Evolutionary conservation across 1,140 invertebrate genomes (phyloP).

Genomic region (Daktulosphaira vitifoliae): DNA sequence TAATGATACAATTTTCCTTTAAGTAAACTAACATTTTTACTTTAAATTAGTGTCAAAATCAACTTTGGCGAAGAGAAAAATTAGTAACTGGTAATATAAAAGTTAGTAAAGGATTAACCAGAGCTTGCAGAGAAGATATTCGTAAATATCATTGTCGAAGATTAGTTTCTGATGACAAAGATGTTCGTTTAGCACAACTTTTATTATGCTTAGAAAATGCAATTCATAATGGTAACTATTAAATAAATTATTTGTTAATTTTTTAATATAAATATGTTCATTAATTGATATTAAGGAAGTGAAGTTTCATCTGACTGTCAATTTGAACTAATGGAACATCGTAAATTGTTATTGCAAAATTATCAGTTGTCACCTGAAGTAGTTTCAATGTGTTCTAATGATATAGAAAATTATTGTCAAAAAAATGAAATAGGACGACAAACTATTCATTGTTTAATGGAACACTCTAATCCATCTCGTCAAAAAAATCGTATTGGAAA

Average conservation of each 20-base stretch:
- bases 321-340: slow-evolving; percentile 80
- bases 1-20: neutral
- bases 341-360: slow-evolving; percentile 85
- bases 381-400: slow-evolving; percentile 75
- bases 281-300: slow-evolving; percentile 40
- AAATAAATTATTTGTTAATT: neutral
- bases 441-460: slow-evolving; percentile 95
- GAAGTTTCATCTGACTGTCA: slow-evolving; percentile 66
- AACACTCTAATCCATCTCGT: slow-evolving; percentile 61
- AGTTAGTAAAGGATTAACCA: slow-evolving; percentile 76
- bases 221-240: slow-evolving; percentile 55
- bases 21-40: slow-evolving; percentile 4
- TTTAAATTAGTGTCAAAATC: slow-evolving; percentile 61
- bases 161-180: slow-evolving; percentile 67
- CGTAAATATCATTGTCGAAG: slow-evolving; percentile 66
- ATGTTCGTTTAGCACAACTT: slow-evolving; percentile 79
- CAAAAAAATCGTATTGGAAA: slow-evolving; percentile 52
- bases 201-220: slow-evolving; percentile 85
- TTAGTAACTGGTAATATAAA: slow-evolving; percentile 85
- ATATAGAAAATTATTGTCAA: slow-evolving; percentile 67
- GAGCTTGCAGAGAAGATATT: slow-evolving; percentile 85
- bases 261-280: neutral
- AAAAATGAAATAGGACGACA: slow-evolving; percentile 66
- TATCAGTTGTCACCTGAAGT: slow-evolving; percentile 86
- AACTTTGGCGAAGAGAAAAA: slow-evolving; percentile 74